Percentiles rank a stretch among this genome's conserved stretches.
Conservation (phyloP, 2,888 invertebrate species). For the Eugnorisma glareosa region DNA sequence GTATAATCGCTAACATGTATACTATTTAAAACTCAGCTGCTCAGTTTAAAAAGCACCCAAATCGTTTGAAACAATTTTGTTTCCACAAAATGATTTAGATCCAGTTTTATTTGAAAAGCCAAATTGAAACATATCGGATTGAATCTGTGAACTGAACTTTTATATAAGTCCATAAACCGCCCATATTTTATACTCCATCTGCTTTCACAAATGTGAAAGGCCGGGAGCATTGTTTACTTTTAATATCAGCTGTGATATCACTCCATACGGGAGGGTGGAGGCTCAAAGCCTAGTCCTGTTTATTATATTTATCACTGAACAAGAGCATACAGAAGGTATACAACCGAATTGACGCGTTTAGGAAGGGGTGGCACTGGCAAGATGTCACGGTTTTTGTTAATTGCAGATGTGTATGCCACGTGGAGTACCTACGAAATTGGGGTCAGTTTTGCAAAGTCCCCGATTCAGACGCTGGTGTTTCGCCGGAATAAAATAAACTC, state of each 20-base stretch:
- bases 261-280: constrained; percentile 54
- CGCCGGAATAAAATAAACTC: background rate
- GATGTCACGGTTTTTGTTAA: background rate
- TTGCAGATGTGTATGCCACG: too few relatives aligned
- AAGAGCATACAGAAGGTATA: constrained; percentile 47
- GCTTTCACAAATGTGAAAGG: constrained; percentile 68
- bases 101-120: constrained; percentile 53
- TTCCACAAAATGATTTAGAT: constrained; percentile 35
- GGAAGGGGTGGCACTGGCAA: background rate
- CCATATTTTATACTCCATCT: constrained; percentile 62
- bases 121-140: constrained; percentile 63
- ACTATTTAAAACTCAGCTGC: constrained; percentile 4
- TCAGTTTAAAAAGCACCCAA: background rate
- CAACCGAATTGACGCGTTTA: background rate
- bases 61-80: constrained; percentile 5
- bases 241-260: constrained; percentile 72
- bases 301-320: constrained; percentile 65
- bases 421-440: background rate
- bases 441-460: background rate
- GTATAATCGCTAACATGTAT: background rate
- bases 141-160: constrained; percentile 53
- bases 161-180: constrained; percentile 61
- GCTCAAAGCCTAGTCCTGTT: constrained; percentile 68
- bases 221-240: constrained; percentile 75
- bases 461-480: background rate